Base-by-base conservation (phyloP, 2,888 invertebrate species). In the Himalopsyche japonica region DNA sequence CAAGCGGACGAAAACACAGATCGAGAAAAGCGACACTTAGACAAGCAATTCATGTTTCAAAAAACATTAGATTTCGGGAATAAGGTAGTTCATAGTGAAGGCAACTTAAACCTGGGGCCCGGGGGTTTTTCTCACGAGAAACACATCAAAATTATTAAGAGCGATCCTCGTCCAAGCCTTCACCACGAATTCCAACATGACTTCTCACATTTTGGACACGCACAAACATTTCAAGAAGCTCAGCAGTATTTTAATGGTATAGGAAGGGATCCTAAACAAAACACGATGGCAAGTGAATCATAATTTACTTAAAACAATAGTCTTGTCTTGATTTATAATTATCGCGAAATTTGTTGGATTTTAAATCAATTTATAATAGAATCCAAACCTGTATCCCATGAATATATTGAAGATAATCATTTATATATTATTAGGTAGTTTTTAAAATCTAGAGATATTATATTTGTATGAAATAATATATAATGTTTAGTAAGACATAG, bases 41-140 rank as follows among this genome's bases (percentile, higher is more conserved):
- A 85, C n/a, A 86, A 84, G 24, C 82, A 77, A 15, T 43, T 84
- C 6, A 57, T 49, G 15, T 37, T 84, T 27, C 82, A 84, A 24
- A 80, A 86, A 32, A 70, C 80, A 27, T 24, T 80, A 3, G 77
- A 64, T 43, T 48, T 77, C 7, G 86, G 86, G 6, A 84, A 86
- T 15, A 84, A 84, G 70, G 77, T 64, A 1, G 24, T 84, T 34
- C 79, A 85, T 57, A 49, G 79, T 20, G 18, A 79, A 12, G 20
- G 57, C n/a, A 78, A 77, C 12, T 30, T 85, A 4, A 20, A 84
- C 18, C 24, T 86, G 8, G 84, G 84, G 27, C 84, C 82, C 1
- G 80, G 34, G 10, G 86, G 86, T 0, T n/a, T 86, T 18, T 76
- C 32, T 5, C 76, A 82, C 18, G 27, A 81, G 3, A 84, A 86